phyloP scores from a whole-genome alignment of 2,888 invertebrate species.

The Platerodrilus igneus region DNA sequence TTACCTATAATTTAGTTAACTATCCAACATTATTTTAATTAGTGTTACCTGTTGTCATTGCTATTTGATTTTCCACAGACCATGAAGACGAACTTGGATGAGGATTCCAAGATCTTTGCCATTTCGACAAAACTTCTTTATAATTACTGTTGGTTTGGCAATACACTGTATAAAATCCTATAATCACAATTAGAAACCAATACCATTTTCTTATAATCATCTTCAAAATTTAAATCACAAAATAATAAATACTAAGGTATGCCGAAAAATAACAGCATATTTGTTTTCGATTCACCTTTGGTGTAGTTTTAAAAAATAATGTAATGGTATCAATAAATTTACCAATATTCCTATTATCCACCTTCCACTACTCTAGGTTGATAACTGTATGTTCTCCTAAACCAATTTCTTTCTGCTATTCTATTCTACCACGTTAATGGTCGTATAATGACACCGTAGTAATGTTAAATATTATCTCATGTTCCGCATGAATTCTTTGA shows the following conservation, averaged over 20 bases:
- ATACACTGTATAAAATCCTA: neutral
- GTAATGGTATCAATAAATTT: conserved; percentile 17
- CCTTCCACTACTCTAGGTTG: conserved; percentile 24
- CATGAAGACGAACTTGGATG: conserved; percentile 36
- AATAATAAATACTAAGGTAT: conserved; percentile 4
- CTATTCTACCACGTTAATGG: conserved; percentile 28
- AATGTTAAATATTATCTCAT: conserved; percentile 44
- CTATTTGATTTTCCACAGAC: conserved; percentile 40
- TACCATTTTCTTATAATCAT: neutral
- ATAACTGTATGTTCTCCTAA: conserved; percentile 17
- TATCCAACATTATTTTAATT: conserved; percentile 7
- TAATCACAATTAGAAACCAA: conserved; percentile 1
- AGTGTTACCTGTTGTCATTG: conserved; percentile 38
- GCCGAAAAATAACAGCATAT: neutral
- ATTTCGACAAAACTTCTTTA: conserved; percentile 28
- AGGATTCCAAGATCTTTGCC: conserved; percentile 35
- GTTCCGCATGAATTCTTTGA: conserved; percentile 44
- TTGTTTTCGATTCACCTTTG: too few species aligned
- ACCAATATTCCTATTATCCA: conserved; percentile 13
- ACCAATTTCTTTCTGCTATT: conserved; percentile 29
- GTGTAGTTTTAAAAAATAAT: conserved; percentile 16
- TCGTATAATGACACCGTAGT: conserved; percentile 37
- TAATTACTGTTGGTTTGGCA: conserved; percentile 4
- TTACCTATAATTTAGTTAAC: neutral
- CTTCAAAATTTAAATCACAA: conserved; percentile 6